Evolutionary conservation across 2,888 invertebrate genomes (phyloP).

Genomic region (Camptogramma bilineatum): DNA sequence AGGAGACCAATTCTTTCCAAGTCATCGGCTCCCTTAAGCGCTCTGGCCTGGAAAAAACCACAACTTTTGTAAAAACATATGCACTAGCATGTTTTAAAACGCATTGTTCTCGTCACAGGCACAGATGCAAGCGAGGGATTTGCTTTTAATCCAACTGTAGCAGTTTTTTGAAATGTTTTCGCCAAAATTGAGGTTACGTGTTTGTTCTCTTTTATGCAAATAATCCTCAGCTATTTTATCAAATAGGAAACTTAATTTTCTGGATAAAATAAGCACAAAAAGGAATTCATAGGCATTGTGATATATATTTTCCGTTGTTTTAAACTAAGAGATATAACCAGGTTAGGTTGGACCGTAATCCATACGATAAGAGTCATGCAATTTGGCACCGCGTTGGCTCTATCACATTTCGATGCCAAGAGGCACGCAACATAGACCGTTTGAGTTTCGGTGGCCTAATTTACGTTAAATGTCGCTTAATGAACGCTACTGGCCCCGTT

Average conservation of each 20-base stretch:
- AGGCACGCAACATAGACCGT: slow-evolving; percentile 60
- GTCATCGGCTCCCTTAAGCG: slow-evolving; percentile 74
- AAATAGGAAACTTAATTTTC: neutral
- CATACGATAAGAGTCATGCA: slow-evolving; percentile 79
- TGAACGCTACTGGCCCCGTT: slow-evolving; percentile 52
- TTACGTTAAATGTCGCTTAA: slow-evolving; percentile 68
- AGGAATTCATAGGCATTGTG: neutral
- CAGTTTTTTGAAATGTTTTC: slow-evolving; percentile 28
- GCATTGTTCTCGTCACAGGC: slow-evolving; percentile 48
- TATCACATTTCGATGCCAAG: slow-evolving; percentile 76
- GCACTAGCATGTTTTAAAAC: slow-evolving; percentile 52
- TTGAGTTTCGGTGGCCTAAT: slow-evolving; percentile 71
- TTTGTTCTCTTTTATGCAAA: slow-evolving; percentile 5
- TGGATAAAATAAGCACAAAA: neutral
- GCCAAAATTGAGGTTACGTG: slow-evolving; percentile 15
- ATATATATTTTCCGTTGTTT: slow-evolving; percentile 31
- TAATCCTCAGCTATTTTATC: neutral
- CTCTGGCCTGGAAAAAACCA: slow-evolving; percentile 75
- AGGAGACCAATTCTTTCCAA: slow-evolving; percentile 79
- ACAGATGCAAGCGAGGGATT: slow-evolving; percentile 42
- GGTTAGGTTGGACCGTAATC: slow-evolving; percentile 59
- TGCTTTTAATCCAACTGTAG: slow-evolving; percentile 45
- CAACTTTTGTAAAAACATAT: slow-evolving; percentile 66
- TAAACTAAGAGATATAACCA: slow-evolving; percentile 50
- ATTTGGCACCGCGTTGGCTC: slow-evolving; percentile 75